Evolutionary conservation across 64 coral and sea anemone genomes (phyloP).

Genomic region (Montipora sp.): DNA sequence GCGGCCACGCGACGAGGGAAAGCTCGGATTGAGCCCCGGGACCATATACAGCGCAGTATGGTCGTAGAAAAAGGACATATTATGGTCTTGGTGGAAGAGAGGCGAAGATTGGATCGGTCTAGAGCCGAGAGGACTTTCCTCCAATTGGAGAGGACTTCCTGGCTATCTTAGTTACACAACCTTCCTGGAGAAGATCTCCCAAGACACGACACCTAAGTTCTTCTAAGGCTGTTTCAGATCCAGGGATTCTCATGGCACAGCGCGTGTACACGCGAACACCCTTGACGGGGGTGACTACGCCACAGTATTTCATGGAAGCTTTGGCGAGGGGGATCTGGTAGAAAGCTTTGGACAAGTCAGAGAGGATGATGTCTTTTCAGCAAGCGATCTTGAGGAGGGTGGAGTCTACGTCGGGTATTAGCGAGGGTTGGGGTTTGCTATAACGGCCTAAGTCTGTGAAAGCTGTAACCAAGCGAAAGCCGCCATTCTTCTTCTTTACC

Average conservation of each 20-base stretch:
- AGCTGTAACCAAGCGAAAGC: constrained; percentile 24
- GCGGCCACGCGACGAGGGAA: neutral
- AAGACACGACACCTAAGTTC: constrained; percentile 19
- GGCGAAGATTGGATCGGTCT: neutral
- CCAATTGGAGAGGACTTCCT: constrained; percentile 11
- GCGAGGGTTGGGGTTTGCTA: constrained; percentile 28
- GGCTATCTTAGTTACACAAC: neutral
- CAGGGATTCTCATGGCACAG: constrained; percentile 37
- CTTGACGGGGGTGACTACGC: constrained; percentile 34
- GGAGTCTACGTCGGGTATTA: constrained; percentile 44
- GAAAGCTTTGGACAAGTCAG: constrained; percentile 16
- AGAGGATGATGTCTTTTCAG: constrained; percentile 15
- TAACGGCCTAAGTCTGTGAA: constrained; percentile 30
- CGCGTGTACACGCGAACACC: constrained; percentile 1
- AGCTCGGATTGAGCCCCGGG: neutral
- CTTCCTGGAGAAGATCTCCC: neutral
- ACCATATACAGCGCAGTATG: neutral
- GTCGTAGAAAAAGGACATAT: neutral
- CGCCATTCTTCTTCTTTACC: constrained; percentile 22
- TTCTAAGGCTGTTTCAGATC: constrained; percentile 31
- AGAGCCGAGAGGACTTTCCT: neutral
- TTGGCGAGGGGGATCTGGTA: constrained; percentile 3
- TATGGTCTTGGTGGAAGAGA: neutral
- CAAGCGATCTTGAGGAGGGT: neutral
- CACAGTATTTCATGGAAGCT: constrained; percentile 51